Percentiles rank a stretch among this genome's conserved stretches.
phyloP scores from a whole-genome alignment of 2,797 vertebrate species.

The Linurgus olivaceus region DNA sequence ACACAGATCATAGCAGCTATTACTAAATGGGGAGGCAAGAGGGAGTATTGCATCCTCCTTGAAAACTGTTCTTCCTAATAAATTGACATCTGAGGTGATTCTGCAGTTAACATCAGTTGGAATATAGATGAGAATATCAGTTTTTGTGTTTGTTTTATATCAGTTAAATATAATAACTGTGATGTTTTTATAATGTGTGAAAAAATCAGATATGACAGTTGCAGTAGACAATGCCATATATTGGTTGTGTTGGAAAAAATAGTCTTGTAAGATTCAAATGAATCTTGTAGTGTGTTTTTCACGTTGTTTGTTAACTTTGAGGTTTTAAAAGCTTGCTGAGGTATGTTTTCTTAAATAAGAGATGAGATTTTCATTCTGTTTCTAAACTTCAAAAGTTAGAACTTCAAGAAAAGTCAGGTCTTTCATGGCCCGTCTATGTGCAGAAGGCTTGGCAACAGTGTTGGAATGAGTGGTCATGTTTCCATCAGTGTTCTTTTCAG shows the following conservation, averaged over 20 bases:
- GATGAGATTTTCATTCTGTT: background rate
- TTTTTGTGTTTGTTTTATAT: background rate
- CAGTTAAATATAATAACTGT: background rate
- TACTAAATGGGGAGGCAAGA: background rate
- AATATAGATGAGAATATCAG: accelerated
- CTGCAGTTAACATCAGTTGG: background rate
- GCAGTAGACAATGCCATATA: background rate
- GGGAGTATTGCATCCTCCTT: background rate
- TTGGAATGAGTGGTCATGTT: background rate
- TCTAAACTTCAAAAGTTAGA: background rate
- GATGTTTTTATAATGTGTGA: background rate
- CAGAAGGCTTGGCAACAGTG: background rate
- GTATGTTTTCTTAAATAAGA: background rate
- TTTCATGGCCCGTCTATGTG: background rate
- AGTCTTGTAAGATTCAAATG: background rate
- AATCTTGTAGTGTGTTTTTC: background rate
- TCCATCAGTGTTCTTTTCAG: background rate
- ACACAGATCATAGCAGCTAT: background rate
- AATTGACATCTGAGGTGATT: background rate
- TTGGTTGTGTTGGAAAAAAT: background rate
- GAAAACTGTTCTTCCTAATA: background rate
- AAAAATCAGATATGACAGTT: background rate
- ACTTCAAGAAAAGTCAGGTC: background rate
- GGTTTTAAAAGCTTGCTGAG: background rate
- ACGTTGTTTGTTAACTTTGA: background rate